Evolutionary conservation across 2,113 vertebrate genomes (phyloP).

Genomic region (Odontophorus gujanensis): DNA sequence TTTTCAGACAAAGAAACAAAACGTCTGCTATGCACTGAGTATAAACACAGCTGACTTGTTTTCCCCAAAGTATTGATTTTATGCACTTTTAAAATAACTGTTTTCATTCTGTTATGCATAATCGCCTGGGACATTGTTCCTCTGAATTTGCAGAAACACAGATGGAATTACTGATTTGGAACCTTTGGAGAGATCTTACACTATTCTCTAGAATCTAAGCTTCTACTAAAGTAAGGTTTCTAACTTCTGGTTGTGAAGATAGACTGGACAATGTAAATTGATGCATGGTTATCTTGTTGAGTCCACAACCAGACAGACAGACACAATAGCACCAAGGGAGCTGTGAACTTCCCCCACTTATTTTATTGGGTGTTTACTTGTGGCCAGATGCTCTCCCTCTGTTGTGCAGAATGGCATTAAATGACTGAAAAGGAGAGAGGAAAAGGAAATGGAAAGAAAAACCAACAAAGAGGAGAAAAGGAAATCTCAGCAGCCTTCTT

Average conservation of each 20-base stretch:
- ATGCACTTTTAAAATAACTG: slow-evolving; percentile 71
- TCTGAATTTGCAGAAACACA: slow-evolving; percentile 65
- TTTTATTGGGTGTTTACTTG: slow-evolving; percentile 67
- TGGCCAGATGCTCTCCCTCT: slow-evolving; percentile 63
- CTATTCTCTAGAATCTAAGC: slow-evolving; percentile 58
- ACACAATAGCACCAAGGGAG: slow-evolving; percentile 55
- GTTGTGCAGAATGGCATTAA: slow-evolving; percentile 9
- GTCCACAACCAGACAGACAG: slow-evolving; percentile 53
- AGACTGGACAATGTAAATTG: slow-evolving; percentile 68
- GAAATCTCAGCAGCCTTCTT: slow-evolving; percentile 19
- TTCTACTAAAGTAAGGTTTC: slow-evolving; percentile 68
- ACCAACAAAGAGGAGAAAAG: slow-evolving; percentile 34
- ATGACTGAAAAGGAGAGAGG: slow-evolving; percentile 44
- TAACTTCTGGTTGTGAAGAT: slow-evolving; percentile 61
- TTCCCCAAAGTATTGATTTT: slow-evolving; percentile 60
- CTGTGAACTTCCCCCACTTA: slow-evolving; percentile 58
- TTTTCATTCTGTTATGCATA: slow-evolving; percentile 68
- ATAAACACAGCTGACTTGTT: slow-evolving; percentile 63
- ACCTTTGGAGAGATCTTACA: slow-evolving; percentile 63
- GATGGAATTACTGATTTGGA: slow-evolving; percentile 64
- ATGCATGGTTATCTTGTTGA: slow-evolving; percentile 63
- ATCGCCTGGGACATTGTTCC: slow-evolving; percentile 60
- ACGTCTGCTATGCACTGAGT: slow-evolving; percentile 52
- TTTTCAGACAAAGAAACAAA: slow-evolving; percentile 68
- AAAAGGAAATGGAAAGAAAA: slow-evolving; percentile 64